Evolutionary conservation across 2,888 invertebrate genomes (phyloP), one percentile per base, ranked within the genome.

Genomic region (Acleris sparsana): DNA sequence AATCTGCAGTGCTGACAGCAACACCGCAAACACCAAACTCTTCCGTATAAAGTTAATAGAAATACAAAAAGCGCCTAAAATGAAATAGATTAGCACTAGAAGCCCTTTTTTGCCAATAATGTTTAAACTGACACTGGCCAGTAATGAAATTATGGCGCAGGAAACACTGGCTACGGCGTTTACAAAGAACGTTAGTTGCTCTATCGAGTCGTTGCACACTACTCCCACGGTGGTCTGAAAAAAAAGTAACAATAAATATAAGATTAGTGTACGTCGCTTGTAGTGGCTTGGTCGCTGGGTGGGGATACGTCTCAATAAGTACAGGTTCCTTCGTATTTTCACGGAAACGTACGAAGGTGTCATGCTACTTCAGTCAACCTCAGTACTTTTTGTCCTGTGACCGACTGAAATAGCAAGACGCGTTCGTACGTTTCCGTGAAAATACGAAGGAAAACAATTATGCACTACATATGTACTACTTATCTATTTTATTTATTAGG

Each of bases 61-160:
- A 16, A 89, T 73, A 49, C 83, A 80, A 70, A 87, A 87, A 0
- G 73, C 62, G 4, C 90, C 92, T 2, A 89, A 82, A 0, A 84
- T n/a, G 0, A 80, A 13, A 71, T 77, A 88, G 7, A 88, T 75
- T 1, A 73, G n/a, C 44, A 91, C 72, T 4, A 93, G 65, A 2
- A 93, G 74, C 2, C 74, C 71, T 73, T 89, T 92, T 75, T 93
- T 93, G 68, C 92, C 91, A 4, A 91, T 78, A 6, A 88, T 48
- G 53, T 85, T 89, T 2, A 92, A 84, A 0, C 83, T 77, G 48
- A 82, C 83, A 68, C 92, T 91, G 25, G 83, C 78, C 0, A 71
- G 72, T 0, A 91, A 66, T 0, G 87, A 86, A 57, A 90, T 81
- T 1, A 85, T 43, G 0, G 88, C 85, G 58, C 88, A 86, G 20